A percentile compares a stretch with the other conserved stretches of the same genome.
Evolutionary conservation across 1,140 invertebrate genomes (phyloP).

Genomic region (Harpegnathos saltator): DNA sequence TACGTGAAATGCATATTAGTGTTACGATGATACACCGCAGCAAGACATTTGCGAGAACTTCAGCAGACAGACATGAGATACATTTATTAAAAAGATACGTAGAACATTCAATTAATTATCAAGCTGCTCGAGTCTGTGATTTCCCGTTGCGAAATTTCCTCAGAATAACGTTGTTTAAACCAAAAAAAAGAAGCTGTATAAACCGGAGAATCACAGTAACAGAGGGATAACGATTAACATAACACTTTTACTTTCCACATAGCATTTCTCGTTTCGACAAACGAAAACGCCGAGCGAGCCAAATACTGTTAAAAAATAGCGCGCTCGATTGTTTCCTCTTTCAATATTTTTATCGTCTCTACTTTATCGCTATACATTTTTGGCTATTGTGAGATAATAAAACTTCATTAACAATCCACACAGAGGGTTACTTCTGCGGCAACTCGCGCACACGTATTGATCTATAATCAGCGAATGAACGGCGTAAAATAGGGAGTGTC

Average conservation of each 20-base stretch:
- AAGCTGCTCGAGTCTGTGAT: constrained; percentile 4
- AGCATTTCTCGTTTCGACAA: neutral
- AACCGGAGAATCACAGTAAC: neutral
- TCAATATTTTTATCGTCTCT: constrained; percentile 48
- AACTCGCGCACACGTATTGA: constrained; percentile 53
- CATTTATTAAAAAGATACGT: neutral
- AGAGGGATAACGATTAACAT: neutral
- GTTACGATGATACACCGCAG: neutral
- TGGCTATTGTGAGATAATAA: constrained; percentile 42
- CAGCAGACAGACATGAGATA: too few species aligned
- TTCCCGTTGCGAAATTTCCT: neutral
- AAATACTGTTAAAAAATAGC: constrained; percentile 21
- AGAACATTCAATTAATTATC: neutral
- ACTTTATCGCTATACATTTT: constrained; percentile 38
- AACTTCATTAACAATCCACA: constrained; percentile 49
- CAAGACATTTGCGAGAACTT: neutral
- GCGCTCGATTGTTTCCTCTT: constrained; percentile 27
- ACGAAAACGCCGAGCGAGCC: neutral
- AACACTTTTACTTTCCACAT: constrained; percentile 33
- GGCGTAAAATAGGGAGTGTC: constrained; percentile 73
- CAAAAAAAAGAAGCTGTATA: neutral
- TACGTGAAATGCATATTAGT: constrained; percentile 39
- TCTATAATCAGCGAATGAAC: constrained; percentile 56
- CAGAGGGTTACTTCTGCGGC: neutral
- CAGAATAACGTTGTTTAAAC: neutral